Conservation (phyloP, 2,113 vertebrate genomes). For the Halcyon senegalensis region DNA sequence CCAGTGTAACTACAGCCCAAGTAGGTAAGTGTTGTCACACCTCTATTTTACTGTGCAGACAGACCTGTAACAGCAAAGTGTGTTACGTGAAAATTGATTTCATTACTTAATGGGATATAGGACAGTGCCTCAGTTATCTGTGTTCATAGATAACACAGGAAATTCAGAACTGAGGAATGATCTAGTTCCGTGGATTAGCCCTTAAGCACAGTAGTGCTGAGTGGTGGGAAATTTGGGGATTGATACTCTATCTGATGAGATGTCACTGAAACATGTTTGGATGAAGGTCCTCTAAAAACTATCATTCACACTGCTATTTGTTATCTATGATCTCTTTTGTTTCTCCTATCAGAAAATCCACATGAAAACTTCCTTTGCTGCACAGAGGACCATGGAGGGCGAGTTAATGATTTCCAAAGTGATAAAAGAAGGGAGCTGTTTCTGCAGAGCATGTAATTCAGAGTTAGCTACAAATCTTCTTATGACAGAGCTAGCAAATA, state of each 20-base stretch:
- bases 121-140: neutral
- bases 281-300: neutral
- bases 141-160: neutral
- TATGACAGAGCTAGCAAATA: constrained; percentile 56
- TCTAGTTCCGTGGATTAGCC: neutral
- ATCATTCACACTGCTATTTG: constrained; percentile 4
- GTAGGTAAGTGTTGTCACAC: neutral
- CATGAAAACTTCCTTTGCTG: constrained; percentile 52
- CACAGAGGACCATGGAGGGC: neutral
- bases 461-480: constrained; percentile 50
- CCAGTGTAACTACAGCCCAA: neutral
- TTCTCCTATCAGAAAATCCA: constrained; percentile 50
- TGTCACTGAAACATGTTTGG: neutral
- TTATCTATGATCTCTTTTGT: constrained; percentile 56
- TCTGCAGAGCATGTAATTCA: constrained; percentile 57
- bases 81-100: neutral
- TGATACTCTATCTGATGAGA: neutral
- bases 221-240: neutral
- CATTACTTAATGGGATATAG: neutral
- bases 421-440: constrained; percentile 53
- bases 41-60: neutral
- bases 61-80: neutral
- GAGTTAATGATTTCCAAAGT: constrained; percentile 74
- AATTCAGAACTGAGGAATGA: neutral
- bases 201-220: neutral